phyloP scores from a whole-genome alignment of 2,113 vertebrate species.

The Pelecanus crispus region DNA sequence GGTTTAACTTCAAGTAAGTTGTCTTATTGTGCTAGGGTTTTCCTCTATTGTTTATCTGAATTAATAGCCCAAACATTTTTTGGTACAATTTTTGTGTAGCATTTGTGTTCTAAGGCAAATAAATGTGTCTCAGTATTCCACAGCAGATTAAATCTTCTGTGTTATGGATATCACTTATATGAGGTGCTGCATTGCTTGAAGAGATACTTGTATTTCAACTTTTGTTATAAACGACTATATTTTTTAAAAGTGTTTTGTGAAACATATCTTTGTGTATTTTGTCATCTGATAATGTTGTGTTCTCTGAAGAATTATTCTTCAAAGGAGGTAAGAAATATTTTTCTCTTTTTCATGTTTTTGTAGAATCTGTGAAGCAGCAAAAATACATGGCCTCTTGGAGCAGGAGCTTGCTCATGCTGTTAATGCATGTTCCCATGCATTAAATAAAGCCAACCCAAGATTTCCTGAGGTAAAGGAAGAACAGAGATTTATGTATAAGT shows the following conservation, averaged over 20 bases:
- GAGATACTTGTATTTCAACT: not conserved
- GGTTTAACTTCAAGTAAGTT: not conserved
- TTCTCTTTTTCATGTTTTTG: not conserved
- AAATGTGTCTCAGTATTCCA: not conserved
- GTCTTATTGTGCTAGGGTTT: not conserved
- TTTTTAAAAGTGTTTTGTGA: not conserved
- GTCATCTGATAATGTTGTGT: not conserved
- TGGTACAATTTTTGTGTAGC: not conserved
- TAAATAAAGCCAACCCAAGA: slow-evolving; percentile 95
- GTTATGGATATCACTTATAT: not conserved
- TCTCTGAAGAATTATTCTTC: not conserved
- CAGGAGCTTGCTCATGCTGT: slow-evolving; percentile 97
- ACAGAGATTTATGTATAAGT: not conserved
- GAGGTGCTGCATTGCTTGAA: not conserved
- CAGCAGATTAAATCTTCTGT: not conserved
- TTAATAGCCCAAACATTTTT: not conserved
- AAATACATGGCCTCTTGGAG: slow-evolving; percentile 89
- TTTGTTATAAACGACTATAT: not conserved
- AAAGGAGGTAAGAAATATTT: not conserved
- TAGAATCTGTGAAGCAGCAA: slow-evolving; percentile 97
- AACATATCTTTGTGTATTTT: not conserved
- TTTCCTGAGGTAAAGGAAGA: slow-evolving; percentile 87
- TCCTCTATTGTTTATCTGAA: not conserved
- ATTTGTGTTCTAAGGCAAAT: not conserved
- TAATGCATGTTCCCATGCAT: slow-evolving; percentile 95